Evolutionary conservation across 2,113 vertebrate species (phyloP), one percentile per base, ranked within the genome.

Genomic region (Ammodytes dubius): DNA sequence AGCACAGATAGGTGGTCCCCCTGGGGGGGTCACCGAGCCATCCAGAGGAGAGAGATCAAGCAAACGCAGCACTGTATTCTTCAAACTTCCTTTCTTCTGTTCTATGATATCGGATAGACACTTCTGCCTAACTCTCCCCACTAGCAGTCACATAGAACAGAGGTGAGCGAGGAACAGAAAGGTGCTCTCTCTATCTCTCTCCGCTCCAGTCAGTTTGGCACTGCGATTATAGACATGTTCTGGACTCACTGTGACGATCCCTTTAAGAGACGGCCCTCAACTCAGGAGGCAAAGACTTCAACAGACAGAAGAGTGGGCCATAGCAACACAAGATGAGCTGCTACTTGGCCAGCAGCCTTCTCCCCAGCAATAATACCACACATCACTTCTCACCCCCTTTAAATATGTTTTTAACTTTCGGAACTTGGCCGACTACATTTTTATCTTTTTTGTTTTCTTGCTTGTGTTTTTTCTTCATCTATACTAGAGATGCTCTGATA

Each of bases 231-330:
- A 89, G 90, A 91, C 89, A 76, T 81, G 50, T 93, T 93, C 91
- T 85, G 89, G 91, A 95, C 96, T 96, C 97, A 97, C 97, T 97
- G 97, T 99, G 98, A 97, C 88, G 80, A 90, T 86, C 91, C 92
- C 92, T 93, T 94, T 94, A 92, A 91, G 68, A 88, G 82, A 86
- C 63, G 11, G 65, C 73, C 70, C 73, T 60, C 70, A 42, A 58
- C 77, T 66, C 82, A 85, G 39, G 43, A 75, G 56, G 70, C 79
- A 91, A 87, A 94, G 91, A 93, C 89, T 87, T 74, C 9, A 46
- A 57, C 77, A 47, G 67, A 53, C 6, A 35, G 40, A 39, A 49
- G 75, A 75, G 75, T 60, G 67, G 81, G 77, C 63, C 70, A 58
- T 85, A 74, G 74, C 78, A 70, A 86, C 87, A 70, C 46, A 53